Base-by-base conservation (phyloP, 2,797 vertebrate genomes). In the Microchirus variegatus region DNA sequence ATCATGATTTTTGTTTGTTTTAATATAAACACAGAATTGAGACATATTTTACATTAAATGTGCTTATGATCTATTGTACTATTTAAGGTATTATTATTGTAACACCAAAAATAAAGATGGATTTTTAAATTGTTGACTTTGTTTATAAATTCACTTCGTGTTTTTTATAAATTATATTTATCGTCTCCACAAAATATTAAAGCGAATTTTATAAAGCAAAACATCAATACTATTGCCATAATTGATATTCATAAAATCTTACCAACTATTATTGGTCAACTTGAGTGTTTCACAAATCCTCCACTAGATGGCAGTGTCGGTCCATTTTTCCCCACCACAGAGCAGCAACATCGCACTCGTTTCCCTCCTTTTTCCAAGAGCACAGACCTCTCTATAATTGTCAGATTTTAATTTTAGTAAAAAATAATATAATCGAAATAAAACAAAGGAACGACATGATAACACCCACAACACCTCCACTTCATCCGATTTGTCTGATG, bases 251-350 rank as follows among this genome's bases (percentile, higher is more conserved):
- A 6, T 31, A 6, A 31, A 31, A 8, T 31, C 8, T 31, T 16
- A 11, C 16, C 5, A 9, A 13, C 11, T 12, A 40, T 22, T 12
- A 40, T 22, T 13, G 7, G 13, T 44, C n/a, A 31, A 35, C 3
- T 31, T 15, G 36, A 41, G 4, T 14, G 12, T 63, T 31, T 45
- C 61, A 26, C 41, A 65, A 59, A 56, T 4, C 41, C 2, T 35
- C 44, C 91, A 53, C 85, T 82, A 90, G 90, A 81, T 90, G 91
- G 89, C 89, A 4, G 67, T 69, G 71, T 87, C 60, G 2, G 63
- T 52, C 81, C 18, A 89, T 18, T 67, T 67, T 55, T 85, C 79
- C 60, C 31, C 31, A 57, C 18, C 42, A 56, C 26, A 55, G 16
- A 53, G 0, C 12, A 17, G 42, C 47, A 43, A 53, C 16, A 22